phyloP scores from a whole-genome alignment of 1,140 invertebrate species.

The Philopotamus ludificatus region DNA sequence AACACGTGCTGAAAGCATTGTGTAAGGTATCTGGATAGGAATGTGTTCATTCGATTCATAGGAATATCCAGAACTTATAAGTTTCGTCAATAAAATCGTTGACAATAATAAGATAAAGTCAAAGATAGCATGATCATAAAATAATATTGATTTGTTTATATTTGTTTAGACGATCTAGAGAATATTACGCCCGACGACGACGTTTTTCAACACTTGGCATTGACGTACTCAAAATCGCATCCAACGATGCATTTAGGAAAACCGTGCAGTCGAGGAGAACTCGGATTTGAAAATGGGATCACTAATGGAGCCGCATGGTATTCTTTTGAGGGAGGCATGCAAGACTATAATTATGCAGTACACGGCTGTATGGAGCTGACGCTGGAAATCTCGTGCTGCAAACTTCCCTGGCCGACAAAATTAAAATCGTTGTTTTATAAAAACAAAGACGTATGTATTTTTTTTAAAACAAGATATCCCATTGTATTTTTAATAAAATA shows the following conservation, averaged over 20 bases:
- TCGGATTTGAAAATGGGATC: slow-evolving; percentile 56
- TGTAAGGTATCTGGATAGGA: no score
- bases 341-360: slow-evolving; percentile 68
- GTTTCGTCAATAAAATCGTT: no score
- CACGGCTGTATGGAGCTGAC: slow-evolving; percentile 70
- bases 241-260: slow-evolving; percentile 52
- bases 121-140: not conserved
- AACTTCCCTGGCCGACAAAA: slow-evolving; percentile 58
- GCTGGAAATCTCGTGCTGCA: slow-evolving; percentile 65
- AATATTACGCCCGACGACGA: slow-evolving; percentile 64
- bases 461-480: no score
- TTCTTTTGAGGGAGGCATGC: slow-evolving; percentile 61
- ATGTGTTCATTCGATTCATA: no score
- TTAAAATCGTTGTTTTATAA: slow-evolving; percentile 43
- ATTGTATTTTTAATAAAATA: not conserved
- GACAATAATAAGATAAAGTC: no score
- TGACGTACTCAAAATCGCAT: slow-evolving; percentile 61
- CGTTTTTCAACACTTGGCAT: slow-evolving; percentile 64
- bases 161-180: not conserved
- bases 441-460: not conserved
- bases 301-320: slow-evolving; percentile 65
- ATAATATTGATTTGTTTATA: not conserved
- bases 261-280: slow-evolving; percentile 45
- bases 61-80: no score
- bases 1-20: no score